Evolutionary conservation across 2,113 vertebrate species (phyloP).

Genomic region (Microcebus murinus): DNA sequence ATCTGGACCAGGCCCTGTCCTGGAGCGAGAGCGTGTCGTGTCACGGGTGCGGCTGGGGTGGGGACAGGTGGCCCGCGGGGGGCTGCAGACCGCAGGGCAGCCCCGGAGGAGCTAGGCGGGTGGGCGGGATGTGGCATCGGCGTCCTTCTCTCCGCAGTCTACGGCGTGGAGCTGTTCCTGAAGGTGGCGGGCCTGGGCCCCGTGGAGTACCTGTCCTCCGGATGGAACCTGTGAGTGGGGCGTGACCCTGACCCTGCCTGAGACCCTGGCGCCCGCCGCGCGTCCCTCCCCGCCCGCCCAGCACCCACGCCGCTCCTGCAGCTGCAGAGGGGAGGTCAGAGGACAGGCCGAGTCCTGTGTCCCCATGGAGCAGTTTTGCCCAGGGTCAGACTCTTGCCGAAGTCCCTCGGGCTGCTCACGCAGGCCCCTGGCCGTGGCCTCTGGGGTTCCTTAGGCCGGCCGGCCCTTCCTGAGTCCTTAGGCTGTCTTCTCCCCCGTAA

Average conservation of each 20-base stretch:
- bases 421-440: no score
- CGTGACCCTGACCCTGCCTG: accelerated
- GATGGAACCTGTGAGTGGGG: conserved; percentile 97
- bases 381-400: background rate
- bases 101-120: accelerated
- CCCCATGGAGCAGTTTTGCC: background rate
- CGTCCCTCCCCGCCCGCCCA: accelerated
- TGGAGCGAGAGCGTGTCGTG: background rate
- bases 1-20: background rate
- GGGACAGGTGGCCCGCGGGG: accelerated
- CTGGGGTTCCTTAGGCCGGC: background rate
- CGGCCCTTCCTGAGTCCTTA: background rate
- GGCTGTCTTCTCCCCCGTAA: background rate
- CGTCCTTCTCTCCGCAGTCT: conserved; percentile 84
- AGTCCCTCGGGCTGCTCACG: accelerated
- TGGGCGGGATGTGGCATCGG: background rate
- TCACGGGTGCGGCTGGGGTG: background rate
- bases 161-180: conserved; percentile 95
- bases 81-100: background rate
- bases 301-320: accelerated
- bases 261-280: accelerated
- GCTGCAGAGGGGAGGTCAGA: accelerated
- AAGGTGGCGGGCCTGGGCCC: conserved; percentile 96
- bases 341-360: background rate
- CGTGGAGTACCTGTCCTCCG: conserved; percentile 95